phyloP scores from a whole-genome alignment of 2,113 vertebrate species.

The Menidia beryllina region DNA sequence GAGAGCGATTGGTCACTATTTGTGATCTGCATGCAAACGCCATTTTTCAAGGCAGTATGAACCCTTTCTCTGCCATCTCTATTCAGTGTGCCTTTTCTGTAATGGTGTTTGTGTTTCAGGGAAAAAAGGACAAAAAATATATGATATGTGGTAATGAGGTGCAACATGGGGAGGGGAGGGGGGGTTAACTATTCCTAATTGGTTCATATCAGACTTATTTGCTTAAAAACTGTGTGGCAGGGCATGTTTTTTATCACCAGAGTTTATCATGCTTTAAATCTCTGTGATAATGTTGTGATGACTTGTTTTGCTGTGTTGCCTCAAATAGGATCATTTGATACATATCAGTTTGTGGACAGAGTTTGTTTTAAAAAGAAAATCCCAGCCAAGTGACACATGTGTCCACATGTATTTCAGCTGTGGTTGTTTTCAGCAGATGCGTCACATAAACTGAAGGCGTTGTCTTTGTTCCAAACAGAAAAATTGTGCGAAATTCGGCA shows the following conservation, averaged over 20 bases:
- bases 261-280: too few relatives aligned
- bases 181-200: too few relatives aligned
- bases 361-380: too few relatives aligned
- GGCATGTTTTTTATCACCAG: background rate
- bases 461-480: background rate
- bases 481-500: background rate
- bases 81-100: background rate
- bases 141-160: background rate
- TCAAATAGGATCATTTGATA: background rate
- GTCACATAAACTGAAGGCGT: background rate
- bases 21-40: background rate
- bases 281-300: background rate
- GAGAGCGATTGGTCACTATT: background rate
- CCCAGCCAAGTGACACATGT: background rate
- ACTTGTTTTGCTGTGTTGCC: slow-evolving; percentile 1
- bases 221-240: background rate
- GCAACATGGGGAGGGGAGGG: too few relatives aligned
- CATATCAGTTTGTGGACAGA: background rate
- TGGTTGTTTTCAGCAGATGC: background rate
- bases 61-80: background rate
- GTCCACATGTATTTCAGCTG: background rate
- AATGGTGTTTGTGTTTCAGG: background rate
- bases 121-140: background rate
- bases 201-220: background rate
- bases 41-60: background rate